A percentile compares a stretch with the other conserved stretches of the same genome.
Evolutionary conservation across 2,888 invertebrate species (phyloP).

Genomic region (Drosophila mimetica): DNA sequence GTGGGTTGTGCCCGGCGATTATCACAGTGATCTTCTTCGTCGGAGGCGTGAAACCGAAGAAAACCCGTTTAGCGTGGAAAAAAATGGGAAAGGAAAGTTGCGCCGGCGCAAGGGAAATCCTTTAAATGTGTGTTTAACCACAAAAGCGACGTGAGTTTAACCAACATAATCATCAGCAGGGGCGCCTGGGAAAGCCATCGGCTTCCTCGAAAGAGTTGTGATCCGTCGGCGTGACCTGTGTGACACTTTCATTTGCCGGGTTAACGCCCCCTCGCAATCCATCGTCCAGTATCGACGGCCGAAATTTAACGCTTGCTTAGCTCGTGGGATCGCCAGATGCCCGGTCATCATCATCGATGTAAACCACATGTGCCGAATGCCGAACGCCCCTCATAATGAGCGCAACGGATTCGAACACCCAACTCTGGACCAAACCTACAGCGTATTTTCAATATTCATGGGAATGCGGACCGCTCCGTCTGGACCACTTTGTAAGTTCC

Average conservation of each 20-base stretch:
- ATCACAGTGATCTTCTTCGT: conserved; percentile 48
- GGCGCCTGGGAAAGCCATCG: conserved; percentile 59
- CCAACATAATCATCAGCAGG: conserved; percentile 57
- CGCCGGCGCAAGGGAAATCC: conserved; percentile 77
- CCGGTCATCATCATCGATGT: conserved; percentile 58
- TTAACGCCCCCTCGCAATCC: conserved; percentile 75
- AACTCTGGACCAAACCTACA: conserved; percentile 4
- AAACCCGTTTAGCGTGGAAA: conserved; percentile 44
- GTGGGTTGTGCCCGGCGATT: conserved; percentile 59
- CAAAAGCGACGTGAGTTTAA: conserved; percentile 75
- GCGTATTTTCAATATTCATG: conserved; percentile 9
- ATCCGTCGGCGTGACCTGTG: conserved; percentile 47
- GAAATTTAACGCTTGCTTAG: conserved; percentile 68
- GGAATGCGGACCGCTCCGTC: not conserved
- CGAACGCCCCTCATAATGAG: conserved; percentile 76
- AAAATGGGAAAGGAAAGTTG: conserved; percentile 42
- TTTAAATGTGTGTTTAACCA: conserved; percentile 65
- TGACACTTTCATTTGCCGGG: conserved; percentile 74
- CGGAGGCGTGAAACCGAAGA: conserved; percentile 41
- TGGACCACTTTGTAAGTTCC: conserved; percentile 25
- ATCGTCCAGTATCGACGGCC: conserved; percentile 36
- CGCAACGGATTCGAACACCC: conserved; percentile 38
- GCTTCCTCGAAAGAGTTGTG: conserved; percentile 63
- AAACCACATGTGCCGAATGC: conserved; percentile 57
- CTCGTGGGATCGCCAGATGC: conserved; percentile 59